Conservation (phyloP, 2,888 invertebrate genomes). For the Microplitis manilae region DNA sequence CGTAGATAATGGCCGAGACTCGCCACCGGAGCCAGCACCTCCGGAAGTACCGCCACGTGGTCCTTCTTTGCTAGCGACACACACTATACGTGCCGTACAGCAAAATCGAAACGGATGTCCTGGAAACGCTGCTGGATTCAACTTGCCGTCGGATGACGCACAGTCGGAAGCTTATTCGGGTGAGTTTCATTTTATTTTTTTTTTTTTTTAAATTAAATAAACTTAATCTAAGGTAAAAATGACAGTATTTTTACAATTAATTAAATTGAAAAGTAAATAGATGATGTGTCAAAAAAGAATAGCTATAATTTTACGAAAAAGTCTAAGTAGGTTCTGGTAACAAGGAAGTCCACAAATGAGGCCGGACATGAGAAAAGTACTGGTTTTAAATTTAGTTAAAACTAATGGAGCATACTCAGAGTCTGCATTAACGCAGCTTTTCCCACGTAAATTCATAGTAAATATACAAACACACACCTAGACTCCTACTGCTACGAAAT, state of each 20-base stretch:
- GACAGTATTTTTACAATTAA: no score
- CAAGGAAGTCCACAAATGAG: constrained; percentile 10
- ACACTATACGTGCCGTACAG: constrained; percentile 74
- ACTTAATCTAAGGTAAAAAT: background rate
- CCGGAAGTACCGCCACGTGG: constrained; percentile 90
- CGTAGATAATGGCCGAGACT: constrained; percentile 78
- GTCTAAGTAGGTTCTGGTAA: background rate
- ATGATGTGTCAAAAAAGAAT: no score
- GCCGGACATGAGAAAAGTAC: constrained; percentile 22
- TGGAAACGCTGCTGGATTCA: constrained; percentile 70
- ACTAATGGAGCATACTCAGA: constrained; percentile 59
- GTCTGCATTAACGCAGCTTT: constrained; percentile 61
- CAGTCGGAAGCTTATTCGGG: constrained; percentile 63
- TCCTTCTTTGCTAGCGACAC: constrained; percentile 80
- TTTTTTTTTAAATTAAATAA: background rate
- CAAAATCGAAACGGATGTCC: constrained; percentile 63
- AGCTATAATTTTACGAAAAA: no score
- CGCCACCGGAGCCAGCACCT: constrained; percentile 88
- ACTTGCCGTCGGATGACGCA: constrained; percentile 71
- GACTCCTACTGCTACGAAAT: constrained; percentile 22
- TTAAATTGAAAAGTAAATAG: no score
- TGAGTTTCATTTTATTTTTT: constrained; percentile 47
- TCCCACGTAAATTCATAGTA: constrained; percentile 61
- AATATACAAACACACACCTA: constrained; percentile 54
- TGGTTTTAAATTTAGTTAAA: constrained; percentile 60